A percentile compares a stretch with the other conserved stretches of the same genome.
Conservation (phyloP, 2,797 vertebrate species). For the Vespertilio murinus region DNA sequence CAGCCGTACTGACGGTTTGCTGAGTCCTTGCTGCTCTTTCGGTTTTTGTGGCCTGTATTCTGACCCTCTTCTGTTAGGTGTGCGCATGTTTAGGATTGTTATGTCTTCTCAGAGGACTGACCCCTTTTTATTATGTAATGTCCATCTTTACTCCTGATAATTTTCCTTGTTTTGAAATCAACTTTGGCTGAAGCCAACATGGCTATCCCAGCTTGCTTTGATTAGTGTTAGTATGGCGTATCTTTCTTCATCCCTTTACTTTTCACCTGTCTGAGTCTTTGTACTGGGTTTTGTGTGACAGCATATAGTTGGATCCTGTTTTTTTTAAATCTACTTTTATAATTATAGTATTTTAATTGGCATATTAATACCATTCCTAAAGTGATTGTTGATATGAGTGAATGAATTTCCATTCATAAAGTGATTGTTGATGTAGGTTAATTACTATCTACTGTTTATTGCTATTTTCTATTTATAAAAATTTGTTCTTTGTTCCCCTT, state of each 20-base stretch:
- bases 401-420: neutral
- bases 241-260: neutral
- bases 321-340: neutral
- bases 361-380: neutral
- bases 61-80: neutral
- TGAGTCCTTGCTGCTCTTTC: neutral
- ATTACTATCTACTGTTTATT: neutral
- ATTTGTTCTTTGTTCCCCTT: neutral
- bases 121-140: neutral
- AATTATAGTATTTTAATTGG: neutral
- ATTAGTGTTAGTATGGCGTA: neutral
- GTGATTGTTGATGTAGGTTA: neutral
- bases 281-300: neutral
- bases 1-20: neutral
- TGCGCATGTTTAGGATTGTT: neutral
- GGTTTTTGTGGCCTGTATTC: neutral
- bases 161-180: neutral
- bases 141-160: neutral
- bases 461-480: neutral
- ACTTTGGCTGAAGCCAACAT: neutral
- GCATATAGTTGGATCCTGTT: neutral
- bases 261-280: neutral
- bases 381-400: neutral
- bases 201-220: neutral
- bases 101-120: neutral